Evolutionary conservation across 2,113 vertebrate genomes (phyloP), one percentile per base, ranked within the genome.

Genomic region (Mesembrinibis cayennensis): DNA sequence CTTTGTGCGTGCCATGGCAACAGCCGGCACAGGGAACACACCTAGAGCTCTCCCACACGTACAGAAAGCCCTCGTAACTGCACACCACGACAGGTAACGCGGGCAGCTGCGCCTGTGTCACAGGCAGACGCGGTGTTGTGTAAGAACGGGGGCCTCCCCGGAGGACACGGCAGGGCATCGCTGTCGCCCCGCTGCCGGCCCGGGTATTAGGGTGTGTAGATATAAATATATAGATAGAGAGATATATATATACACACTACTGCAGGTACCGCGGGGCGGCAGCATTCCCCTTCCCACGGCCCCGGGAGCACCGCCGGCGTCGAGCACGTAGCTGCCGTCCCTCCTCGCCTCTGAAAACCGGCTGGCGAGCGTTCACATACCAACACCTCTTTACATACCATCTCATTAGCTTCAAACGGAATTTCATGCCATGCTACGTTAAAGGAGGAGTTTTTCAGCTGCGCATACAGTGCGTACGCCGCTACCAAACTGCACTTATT

Each of bases 71-170:
- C 66, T 36, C 6, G 0, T 5, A 47, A 14, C 25, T 29, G 2
- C 2, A 14, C 42, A 6, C 27, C 6, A 14, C 3, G 12, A 6
- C 70, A 11, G 42, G 2, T 8, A 9, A 7, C 0, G 32, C 42
- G 1, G 29, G n/a, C 42, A 11, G 12, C 1, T 27, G 49, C 16
- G 47, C 16, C 26, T 4, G 11, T 7, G n/a, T 20, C 7, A 19
- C n/a, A 42, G 36, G 40, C 69, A 62, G 40, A 26, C 2, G 5
- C 3, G 6, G 7, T 21, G 34, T 1, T 32, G 32, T 16, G 25
- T 1, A 30, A 6, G 42, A n/a, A 6, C 17, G 2, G 8, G 19
- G 36, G 16, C 53, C 29, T 9, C 18, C 13, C 14, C n/a, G 1
- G 20, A 14, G 38, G 5, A 12, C 0, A 13, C 34, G 22, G 47